Evolutionary conservation across 1,140 invertebrate species (phyloP).

Genomic region (Reticulitermes speratus): DNA sequence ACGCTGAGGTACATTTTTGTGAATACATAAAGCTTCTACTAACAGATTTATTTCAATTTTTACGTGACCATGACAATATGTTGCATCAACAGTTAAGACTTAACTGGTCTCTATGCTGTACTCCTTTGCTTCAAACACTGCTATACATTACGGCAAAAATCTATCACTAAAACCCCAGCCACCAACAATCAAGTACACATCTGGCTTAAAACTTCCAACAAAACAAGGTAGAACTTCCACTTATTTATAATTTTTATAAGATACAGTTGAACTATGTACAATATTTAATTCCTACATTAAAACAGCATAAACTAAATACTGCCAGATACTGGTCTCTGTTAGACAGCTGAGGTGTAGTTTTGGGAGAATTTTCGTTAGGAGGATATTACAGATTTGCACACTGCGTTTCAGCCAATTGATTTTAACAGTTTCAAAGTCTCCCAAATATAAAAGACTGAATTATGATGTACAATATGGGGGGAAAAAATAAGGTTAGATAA

Average conservation of each 20-base stretch:
- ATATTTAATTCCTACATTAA: no score
- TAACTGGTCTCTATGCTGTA: not conserved
- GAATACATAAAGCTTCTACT: no score
- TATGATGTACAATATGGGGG: not conserved
- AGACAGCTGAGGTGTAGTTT: conserved; percentile 32
- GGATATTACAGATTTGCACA: not conserved
- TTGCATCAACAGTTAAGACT: no score
- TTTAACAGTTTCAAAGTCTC: not conserved
- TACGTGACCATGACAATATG: no score
- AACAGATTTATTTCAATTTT: no score
- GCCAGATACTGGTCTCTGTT: conserved; percentile 7
- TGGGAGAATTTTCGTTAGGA: conserved; percentile 23
- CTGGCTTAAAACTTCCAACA: not conserved
- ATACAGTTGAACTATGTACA: no score
- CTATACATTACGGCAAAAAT: not conserved
- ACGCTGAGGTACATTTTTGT: no score
- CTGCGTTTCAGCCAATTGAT: not conserved
- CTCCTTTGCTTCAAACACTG: not conserved
- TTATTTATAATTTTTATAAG: no score
- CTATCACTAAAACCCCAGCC: not conserved
- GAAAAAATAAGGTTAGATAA: not conserved
- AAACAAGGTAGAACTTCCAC: no score
- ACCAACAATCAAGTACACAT: not conserved
- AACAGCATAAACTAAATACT: not conserved
- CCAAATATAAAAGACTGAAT: not conserved